Percentiles rank a stretch among this genome's conserved stretches.
Conservation (phyloP, 1,140 invertebrate genomes). For the Nasonia giraulti region DNA sequence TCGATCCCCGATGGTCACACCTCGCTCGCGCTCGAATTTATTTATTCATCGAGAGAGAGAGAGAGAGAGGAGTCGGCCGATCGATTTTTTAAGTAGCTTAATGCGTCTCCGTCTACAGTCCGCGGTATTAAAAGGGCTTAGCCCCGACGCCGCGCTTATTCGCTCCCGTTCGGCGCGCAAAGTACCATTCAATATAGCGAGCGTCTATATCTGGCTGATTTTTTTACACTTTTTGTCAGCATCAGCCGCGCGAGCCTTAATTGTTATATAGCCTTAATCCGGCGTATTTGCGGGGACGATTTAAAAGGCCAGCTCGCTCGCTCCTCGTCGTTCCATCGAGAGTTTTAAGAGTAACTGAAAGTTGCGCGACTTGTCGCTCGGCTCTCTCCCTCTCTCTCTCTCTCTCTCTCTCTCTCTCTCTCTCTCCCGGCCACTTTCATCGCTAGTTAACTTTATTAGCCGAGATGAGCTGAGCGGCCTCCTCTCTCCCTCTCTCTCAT, state of each 20-base stretch:
- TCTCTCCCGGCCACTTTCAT: constrained; percentile 17
- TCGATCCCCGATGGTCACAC: background rate
- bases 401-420: no score
- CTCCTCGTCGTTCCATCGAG: background rate
- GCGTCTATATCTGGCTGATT: background rate
- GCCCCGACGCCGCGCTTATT: background rate
- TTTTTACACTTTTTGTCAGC: background rate
- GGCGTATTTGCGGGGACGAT: constrained; percentile 2
- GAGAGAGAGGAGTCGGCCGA: background rate
- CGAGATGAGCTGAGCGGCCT: background rate
- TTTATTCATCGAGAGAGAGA: no score
- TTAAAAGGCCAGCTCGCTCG: constrained; percentile 18
- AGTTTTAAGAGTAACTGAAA: constrained; percentile 42
- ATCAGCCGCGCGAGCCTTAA: background rate
- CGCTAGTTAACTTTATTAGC: constrained; percentile 47
- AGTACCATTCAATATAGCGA: background rate
- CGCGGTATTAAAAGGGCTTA: background rate
- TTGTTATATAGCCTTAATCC: constrained; percentile 33
- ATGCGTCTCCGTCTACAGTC: background rate
- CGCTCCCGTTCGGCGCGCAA: background rate
- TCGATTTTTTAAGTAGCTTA: constrained; percentile 4
- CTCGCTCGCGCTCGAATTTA: no score
- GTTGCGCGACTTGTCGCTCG: constrained; percentile 12
- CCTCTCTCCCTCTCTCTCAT: constrained; percentile 19
- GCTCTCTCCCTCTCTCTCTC: no score